These are phyloP conservation scores for Azorinus chamasolen DNA, from an alignment of 2,888 invertebrate genomes.

Conservation along the genomic window DNA sequence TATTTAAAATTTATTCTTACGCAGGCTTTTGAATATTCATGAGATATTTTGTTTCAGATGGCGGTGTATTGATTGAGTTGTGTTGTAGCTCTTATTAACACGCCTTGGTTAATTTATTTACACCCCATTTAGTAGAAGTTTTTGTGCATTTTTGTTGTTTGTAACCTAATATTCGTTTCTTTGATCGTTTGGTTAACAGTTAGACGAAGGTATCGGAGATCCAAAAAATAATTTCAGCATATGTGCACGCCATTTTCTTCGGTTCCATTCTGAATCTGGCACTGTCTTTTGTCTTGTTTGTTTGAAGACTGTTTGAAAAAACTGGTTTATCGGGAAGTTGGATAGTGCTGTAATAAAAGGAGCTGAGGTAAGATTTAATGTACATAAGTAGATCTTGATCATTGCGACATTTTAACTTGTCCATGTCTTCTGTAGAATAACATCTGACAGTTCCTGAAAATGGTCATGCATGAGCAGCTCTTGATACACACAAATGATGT, in stretches of 20 bases:
- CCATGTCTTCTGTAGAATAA: no score
- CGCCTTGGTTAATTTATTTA: constrained; percentile 32
- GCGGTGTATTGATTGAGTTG: constrained; percentile 54
- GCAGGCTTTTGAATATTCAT: constrained; percentile 54
- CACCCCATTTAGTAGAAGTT: constrained; percentile 28
- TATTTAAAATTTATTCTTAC: constrained; percentile 4
- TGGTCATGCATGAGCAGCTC: no score
- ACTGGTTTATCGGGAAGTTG: no score
- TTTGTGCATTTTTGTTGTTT: constrained; percentile 15
- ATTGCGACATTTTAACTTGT: no score
- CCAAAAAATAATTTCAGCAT: constrained; percentile 1
- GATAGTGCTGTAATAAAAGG: no score
- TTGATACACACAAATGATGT: no score
- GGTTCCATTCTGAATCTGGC: constrained; percentile 33
- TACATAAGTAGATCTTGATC: no score
- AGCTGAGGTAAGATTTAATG: no score
- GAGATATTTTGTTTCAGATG: constrained; percentile 60
- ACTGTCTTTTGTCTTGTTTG: no score
- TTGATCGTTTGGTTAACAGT: background rate
- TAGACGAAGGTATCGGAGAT: background rate
- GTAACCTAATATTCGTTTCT: constrained; percentile 1
- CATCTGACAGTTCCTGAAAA: no score
- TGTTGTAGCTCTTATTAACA: constrained; percentile 43
- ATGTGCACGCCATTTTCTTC: constrained; percentile 61
- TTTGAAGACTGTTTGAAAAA: no score